Base-by-base conservation (phyloP, 1,140 invertebrate genomes). In the Drosophila punjabiensis region DNA sequence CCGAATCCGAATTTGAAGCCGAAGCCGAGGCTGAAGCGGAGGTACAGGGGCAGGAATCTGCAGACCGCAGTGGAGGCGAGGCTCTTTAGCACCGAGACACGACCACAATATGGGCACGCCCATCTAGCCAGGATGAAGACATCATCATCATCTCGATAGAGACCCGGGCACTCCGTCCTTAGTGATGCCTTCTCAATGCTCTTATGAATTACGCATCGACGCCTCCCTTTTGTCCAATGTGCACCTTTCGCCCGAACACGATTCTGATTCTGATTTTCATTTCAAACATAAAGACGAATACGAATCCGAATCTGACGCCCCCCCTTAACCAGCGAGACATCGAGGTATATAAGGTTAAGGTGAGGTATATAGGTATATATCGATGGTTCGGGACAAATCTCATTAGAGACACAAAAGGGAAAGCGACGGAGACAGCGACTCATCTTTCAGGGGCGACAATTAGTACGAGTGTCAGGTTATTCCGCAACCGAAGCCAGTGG, bases 171-270 rank as follows among this genome's bases (percentile, higher is more conserved):
- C 68, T 71, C 43, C 33, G 50, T 56, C 55, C 37, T 24, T 32
- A 39, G 11, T 39, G 65, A 56, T 71, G 85, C 78, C 86, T 85
- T 90, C 76, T 89, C 78, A 81, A 88, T 89, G 85, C 78, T 90
- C 80, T 89, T 89, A 90, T 90, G 85, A 89, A 89, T 90, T 89
- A 89, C 82, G 76, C 75, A 90, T 90, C 82, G 68, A 89, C 85
- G 85, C 85, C 86, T 88, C 52, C 61, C 61, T 58, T 64, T 52
- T 61, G 45, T 65, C 45, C 47, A 30, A 50, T 43, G 43, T 39
- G 67, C 85, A 81, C 73, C 84, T 77, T 84, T 89, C 47, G 52
- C 47, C 58, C 32, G 50, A 56, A 39, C 58, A 50, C 59, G 65
- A 45, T 47, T 70, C 78, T 60, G 37, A 64, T 62, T 66, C 43